Conservation (phyloP, 2,797 vertebrate species). For the Melanotaenia trifasciata region DNA sequence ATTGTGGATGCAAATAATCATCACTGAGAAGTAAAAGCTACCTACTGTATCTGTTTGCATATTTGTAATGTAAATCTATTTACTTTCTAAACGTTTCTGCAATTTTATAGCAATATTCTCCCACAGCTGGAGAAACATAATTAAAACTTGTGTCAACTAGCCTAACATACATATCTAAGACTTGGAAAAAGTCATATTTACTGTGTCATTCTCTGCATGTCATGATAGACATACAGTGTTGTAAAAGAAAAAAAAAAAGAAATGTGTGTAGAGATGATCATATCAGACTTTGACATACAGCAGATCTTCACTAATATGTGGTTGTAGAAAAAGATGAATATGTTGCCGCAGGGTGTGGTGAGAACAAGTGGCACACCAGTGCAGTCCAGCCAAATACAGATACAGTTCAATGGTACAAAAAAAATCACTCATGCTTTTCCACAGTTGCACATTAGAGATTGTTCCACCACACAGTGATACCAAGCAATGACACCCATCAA, state of each 20-base stretch:
- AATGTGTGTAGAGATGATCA: conserved; percentile 76
- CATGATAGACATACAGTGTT: conserved; percentile 82
- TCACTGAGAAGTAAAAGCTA: conserved; percentile 78
- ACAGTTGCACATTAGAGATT: conserved; percentile 75
- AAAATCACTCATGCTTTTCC: conserved; percentile 64
- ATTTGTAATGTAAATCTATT: conserved; percentile 82
- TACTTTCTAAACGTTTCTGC: conserved; percentile 81
- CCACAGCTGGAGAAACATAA: conserved; percentile 71
- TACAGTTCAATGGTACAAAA: conserved; percentile 58
- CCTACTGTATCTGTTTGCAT: conserved; percentile 81
- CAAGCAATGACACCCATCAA: conserved; percentile 72
- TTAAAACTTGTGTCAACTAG: conserved; percentile 79
- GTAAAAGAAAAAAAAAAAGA: conserved; percentile 59
- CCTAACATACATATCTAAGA: conserved; percentile 85
- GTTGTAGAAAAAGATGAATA: conserved; percentile 66
- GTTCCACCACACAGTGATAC: conserved; percentile 64
- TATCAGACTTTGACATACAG: conserved; percentile 74
- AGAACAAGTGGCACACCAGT: conserved; percentile 51
- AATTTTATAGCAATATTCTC: conserved; percentile 86
- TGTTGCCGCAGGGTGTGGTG: conserved; percentile 41
- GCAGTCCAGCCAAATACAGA: conserved; percentile 69
- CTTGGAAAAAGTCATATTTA: conserved; percentile 83
- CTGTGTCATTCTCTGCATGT: conserved; percentile 85
- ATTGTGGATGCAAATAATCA: conserved; percentile 81
- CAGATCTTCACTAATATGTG: conserved; percentile 71